Conservation (phyloP, 2,113 vertebrate genomes). For the Datnioides undecimradiatus region DNA sequence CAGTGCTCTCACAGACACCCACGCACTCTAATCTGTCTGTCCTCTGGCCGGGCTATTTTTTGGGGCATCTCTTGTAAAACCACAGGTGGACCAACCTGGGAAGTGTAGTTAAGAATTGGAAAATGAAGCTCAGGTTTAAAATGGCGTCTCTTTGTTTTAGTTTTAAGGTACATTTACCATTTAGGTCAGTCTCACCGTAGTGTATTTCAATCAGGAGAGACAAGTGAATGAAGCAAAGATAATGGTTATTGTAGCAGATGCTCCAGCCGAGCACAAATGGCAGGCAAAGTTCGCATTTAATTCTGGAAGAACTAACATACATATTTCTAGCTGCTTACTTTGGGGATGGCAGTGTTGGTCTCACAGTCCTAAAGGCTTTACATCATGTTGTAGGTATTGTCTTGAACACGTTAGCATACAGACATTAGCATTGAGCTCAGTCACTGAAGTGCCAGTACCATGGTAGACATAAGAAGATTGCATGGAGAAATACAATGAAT, state of each 20-base stretch:
- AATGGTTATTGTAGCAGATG: too few relatives aligned
- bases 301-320: not conserved
- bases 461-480: too few relatives aligned
- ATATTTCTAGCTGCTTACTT: not conserved
- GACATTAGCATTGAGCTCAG: too few relatives aligned
- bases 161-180: not conserved
- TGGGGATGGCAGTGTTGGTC: too few relatives aligned
- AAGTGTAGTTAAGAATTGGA: not conserved
- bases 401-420: too few relatives aligned
- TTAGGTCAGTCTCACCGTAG: not conserved
- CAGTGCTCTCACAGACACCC: slow-evolving; percentile 32
- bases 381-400: too few relatives aligned
- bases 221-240: too few relatives aligned
- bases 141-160: not conserved
- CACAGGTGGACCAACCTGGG: not conserved
- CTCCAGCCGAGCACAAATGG: not conserved
- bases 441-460: too few relatives aligned
- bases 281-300: not conserved
- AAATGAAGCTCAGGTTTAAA: not conserved
- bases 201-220: too few relatives aligned
- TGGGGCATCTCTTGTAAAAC: not conserved
- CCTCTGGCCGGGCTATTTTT: slow-evolving; percentile 10
- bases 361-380: too few relatives aligned
- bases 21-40: slow-evolving; percentile 46
- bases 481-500: too few relatives aligned